Evolutionary conservation across 2,113 vertebrate genomes (phyloP).

Genomic region (Nyctereutes procyonoides): DNA sequence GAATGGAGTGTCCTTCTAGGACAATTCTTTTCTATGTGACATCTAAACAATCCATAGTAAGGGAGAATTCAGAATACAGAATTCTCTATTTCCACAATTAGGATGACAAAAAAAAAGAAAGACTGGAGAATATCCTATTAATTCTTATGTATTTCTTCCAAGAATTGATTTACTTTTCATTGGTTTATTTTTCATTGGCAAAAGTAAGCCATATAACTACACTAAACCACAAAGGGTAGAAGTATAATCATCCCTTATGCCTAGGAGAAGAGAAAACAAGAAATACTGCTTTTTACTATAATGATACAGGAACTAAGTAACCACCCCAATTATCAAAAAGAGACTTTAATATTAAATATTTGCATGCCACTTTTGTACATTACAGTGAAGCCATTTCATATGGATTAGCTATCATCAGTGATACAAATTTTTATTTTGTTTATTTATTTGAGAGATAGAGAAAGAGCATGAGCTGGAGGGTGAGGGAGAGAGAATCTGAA

Average conservation of each 20-base stretch:
- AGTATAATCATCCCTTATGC: not conserved
- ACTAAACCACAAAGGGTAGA: not conserved
- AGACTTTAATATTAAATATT: not conserved
- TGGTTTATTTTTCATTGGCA: not conserved
- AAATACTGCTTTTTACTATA: not conserved
- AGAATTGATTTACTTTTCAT: not conserved
- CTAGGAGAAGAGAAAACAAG: not conserved
- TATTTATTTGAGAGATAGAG: not conserved
- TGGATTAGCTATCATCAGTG: not conserved
- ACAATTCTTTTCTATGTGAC: not conserved
- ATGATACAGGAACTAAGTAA: not conserved
- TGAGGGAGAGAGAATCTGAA: not conserved
- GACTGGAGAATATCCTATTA: not conserved
- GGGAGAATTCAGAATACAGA: not conserved
- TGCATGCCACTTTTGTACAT: not conserved
- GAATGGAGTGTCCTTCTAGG: not conserved
- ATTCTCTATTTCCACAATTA: not conserved
- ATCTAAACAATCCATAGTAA: not conserved
- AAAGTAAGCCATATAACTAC: not conserved
- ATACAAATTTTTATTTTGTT: not conserved
- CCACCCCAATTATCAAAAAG: not conserved
- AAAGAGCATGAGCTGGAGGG: not conserved
- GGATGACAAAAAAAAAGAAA: not conserved
- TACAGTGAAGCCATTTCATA: not conserved
- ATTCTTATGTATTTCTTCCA: not conserved